Base-by-base conservation (phyloP, 2,797 vertebrate genomes). In the Hoplostethus atlanticus region DNA sequence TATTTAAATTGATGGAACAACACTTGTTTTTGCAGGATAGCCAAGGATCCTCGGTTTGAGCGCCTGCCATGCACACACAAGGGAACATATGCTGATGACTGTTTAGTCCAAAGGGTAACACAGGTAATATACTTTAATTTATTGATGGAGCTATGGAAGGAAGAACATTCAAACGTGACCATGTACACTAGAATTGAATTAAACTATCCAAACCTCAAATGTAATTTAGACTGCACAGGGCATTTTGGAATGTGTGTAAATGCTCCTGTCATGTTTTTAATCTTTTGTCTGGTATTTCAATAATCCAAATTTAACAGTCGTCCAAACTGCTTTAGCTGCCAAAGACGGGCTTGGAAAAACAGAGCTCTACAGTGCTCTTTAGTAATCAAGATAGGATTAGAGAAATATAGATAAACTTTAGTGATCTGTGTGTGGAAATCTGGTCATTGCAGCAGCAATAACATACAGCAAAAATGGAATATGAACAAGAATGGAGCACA, bases 71-170 rank as follows among this genome's bases (percentile, higher is more conserved):
- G 98, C 67, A 89, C 96, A 71, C 98, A 99, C 90, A 96, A 96
- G 89, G 98, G 98, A 87, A 99, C 97, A 61, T 99, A 99, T 0
- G 98, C 98, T 1, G 98, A 99, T 86, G 98, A 99, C 94, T 99
- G 98, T 90, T 94, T 99, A 83, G 97, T 98, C 55, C 97, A 99
- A 87, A 95, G 98, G 59, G 97, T 99, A 68, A 98, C 96, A 79
- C 97, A 99, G 97, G 98, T 99, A 96, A 84, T 72, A 15, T 44
- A 48, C 4, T 67, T 63, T 3, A 28, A 51, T 64, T 1, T 40
- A 25, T 2, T 38, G 2, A 8, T 58, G 3, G 12, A 25, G 2
- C 1, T 40, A 6, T 53, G 42, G 42, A 15, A 15, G 42, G 9
- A 15, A 36, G 7, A 36, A 36, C 11, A 44, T 4, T 44, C 15